A percentile compares a stretch with the other conserved stretches of the same genome.
Evolutionary conservation across 2,797 vertebrate species (phyloP).

Genomic region (Halcyon chelicuti): DNA sequence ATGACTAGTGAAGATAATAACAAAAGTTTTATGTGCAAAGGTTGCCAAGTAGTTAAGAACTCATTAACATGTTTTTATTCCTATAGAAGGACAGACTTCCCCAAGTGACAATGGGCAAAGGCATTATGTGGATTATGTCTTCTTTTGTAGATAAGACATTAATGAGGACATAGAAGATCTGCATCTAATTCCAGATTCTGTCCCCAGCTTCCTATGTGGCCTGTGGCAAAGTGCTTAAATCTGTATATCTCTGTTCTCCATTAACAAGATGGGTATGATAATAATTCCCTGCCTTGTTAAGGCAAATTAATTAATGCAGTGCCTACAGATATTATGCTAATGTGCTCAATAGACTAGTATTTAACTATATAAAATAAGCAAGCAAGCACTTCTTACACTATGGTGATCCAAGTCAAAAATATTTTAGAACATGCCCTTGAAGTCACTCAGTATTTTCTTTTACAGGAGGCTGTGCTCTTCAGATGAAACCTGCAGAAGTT

Average conservation of each 20-base stretch:
- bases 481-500: constrained; percentile 85
- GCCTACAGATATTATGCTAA: constrained; percentile 67
- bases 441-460: constrained; percentile 44
- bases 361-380: constrained; percentile 43
- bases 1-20: constrained; percentile 6
- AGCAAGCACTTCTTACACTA: not conserved
- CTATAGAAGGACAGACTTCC: constrained; percentile 15
- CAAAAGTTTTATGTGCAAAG: constrained; percentile 15
- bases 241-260: constrained; percentile 48
- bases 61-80: constrained; percentile 24
- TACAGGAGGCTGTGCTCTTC: constrained; percentile 90
- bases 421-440: not conserved
- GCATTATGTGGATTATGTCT: constrained; percentile 24
- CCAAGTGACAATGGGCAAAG: constrained; percentile 25
- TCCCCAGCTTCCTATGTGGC: constrained; percentile 57
- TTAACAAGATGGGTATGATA: constrained; percentile 65
- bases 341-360: constrained; percentile 29
- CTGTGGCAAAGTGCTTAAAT: constrained; percentile 63
- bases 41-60: constrained; percentile 13
- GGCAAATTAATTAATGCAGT: constrained; percentile 62
- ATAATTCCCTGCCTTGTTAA: constrained; percentile 66
- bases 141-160: constrained; percentile 47
- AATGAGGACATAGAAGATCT: constrained; percentile 54
- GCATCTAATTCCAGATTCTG: constrained; percentile 46
- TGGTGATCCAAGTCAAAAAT: not conserved